phyloP scores from a whole-genome alignment of 2,888 invertebrate genomes.

The Trichacis sp. region DNA sequence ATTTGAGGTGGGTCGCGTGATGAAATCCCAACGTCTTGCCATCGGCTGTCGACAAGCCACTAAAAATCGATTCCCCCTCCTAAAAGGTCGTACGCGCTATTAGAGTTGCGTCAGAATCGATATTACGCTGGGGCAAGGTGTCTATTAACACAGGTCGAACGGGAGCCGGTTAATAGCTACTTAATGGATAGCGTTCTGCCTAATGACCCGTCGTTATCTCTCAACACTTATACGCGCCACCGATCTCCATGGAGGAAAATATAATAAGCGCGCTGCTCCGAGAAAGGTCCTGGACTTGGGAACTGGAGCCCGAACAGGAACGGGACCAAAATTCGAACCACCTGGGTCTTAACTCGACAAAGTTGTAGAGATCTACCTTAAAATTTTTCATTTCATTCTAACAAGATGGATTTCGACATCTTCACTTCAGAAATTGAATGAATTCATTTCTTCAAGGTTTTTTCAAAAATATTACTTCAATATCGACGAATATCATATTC shows the following conservation, averaged over 20 bases:
- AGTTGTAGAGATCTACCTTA: no score
- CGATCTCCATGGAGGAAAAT: constrained; percentile 33
- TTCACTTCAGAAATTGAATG: no score
- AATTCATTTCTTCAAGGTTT: no score
- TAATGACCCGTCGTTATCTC: constrained; percentile 55
- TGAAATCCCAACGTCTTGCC: not conserved
- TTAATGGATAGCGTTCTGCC: constrained; percentile 56
- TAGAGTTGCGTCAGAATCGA: constrained; percentile 24
- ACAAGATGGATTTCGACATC: no score
- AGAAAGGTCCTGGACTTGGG: constrained; percentile 8
- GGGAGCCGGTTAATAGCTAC: constrained; percentile 46
- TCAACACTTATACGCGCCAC: constrained; percentile 30
- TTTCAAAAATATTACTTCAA: no score
- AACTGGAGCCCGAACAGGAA: not conserved
- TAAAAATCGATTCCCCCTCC: constrained; percentile 15
- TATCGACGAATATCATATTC: no score
- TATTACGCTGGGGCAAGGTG: constrained; percentile 38
- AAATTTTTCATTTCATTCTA: no score
- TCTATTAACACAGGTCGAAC: constrained; percentile 53
- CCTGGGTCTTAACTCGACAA: no score
- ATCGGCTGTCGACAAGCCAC: constrained; percentile 8
- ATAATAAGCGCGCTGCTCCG: constrained; percentile 40
- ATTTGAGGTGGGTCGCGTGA: not conserved
- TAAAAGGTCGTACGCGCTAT: constrained; percentile 22
- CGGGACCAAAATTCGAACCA: no score